Evolutionary conservation across 2,797 vertebrate species (phyloP), one percentile per base, ranked within the genome.

Genomic region (Falco concolor): DNA sequence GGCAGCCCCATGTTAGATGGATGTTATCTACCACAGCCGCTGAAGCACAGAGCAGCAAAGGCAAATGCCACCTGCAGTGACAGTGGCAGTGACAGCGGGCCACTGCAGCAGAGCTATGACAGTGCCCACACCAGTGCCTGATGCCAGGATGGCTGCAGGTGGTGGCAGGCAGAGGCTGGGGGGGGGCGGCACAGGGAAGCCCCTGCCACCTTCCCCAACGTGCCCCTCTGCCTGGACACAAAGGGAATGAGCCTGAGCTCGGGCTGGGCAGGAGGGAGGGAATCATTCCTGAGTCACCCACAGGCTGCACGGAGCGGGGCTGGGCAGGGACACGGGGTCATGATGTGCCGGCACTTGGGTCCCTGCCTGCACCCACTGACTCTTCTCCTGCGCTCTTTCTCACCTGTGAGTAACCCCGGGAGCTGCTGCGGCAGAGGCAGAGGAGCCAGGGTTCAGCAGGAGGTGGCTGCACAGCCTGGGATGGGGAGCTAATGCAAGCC

Each of bases 361-460:
- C 54, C 49, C 21, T 1, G 0, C 42, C n/a, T 84, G 49, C 38
- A 59, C 27, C 38, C 13, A 1, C 38, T 8, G 8, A 23, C 38
- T n/a, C 19, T 57, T 42, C 40, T 11, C 30, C 42, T 49, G 7
- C 20, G 10, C 34, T 68, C 34, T 47, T 77, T 45, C 72, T 40
- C 20, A 67, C 12, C 8, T 8, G 0, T 59, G 54, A 67, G 49
- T 9, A 44, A 8, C 25, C 13, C 56, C 3, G 5, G 67, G 67
- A 87, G 44, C 24, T n/a, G 30, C 40, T 24, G 8, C 0, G 0
- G 3, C 56, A 32, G 85, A 16, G 64, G 73, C 1, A 2, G 56
- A 34, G 82, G 57, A 68, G 50, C 18, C 0, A 0, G 19, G 42
- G 8, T 5, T 42, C 0, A 0, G 27, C 0, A 3, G 27, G 50